phyloP scores from a whole-genome alignment of 1,140 invertebrate species.

The Anthonomus grandis region DNA sequence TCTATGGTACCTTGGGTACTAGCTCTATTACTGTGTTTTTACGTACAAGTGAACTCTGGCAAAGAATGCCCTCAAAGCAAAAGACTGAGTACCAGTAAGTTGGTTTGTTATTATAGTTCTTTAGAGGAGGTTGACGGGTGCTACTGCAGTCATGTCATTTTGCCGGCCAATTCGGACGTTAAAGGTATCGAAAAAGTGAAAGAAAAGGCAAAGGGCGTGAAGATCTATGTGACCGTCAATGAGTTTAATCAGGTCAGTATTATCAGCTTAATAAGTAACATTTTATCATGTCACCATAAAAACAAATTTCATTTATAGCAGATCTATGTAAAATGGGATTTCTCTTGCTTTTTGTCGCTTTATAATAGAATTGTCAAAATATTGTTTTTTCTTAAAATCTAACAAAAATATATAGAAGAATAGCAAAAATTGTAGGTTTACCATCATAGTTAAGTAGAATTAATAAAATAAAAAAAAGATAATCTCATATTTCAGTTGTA shows the following conservation, averaged over 20 bases:
- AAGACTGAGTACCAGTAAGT: conserved; percentile 31
- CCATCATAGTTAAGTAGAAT: too few relatives aligned
- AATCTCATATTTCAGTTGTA: too few relatives aligned
- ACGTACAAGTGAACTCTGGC: background rate
- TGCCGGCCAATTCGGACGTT: conserved; percentile 36
- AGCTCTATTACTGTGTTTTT: background rate
- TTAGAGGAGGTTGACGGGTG: conserved; percentile 36
- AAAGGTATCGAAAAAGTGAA: conserved; percentile 34
- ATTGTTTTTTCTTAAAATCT: too few relatives aligned
- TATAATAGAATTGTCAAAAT: too few relatives aligned
- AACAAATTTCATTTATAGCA: too few relatives aligned
- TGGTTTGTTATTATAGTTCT: conserved; percentile 44
- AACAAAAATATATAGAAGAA: too few relatives aligned
- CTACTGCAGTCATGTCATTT: conserved; percentile 42
- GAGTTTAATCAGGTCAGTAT: conserved; percentile 46
- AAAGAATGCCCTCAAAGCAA: conserved; percentile 2
- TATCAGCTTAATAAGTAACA: too few relatives aligned
- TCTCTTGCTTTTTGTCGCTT: too few relatives aligned
- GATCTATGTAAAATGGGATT: too few relatives aligned
- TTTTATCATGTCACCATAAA: too few relatives aligned
- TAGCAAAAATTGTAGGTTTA: too few relatives aligned
- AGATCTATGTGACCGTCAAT: conserved; percentile 40
- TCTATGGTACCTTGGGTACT: background rate
- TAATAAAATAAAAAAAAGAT: too few relatives aligned
- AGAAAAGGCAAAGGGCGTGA: conserved; percentile 32